Evolutionary conservation across 2,888 invertebrate species (phyloP), one percentile per base, ranked within the genome.

Genomic region (Temnothorax rugatulus): DNA sequence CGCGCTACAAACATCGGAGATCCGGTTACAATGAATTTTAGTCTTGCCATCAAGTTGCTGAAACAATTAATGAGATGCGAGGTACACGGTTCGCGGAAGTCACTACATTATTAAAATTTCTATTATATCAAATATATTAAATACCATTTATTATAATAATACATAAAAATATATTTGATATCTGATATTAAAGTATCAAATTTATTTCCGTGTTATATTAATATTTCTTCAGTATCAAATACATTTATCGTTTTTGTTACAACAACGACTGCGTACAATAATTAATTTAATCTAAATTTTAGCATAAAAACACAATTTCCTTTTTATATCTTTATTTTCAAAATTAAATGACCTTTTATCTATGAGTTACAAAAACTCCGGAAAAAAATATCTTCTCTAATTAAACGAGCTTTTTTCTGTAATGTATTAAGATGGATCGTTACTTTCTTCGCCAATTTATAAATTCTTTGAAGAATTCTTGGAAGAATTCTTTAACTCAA

Each of bases 1-100:
- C 44, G 75, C 82, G 52, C 38, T 44, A 34, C 76, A 75, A 82
- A 82, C 82, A 75, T 64, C 64, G 34, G 63, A 76, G 64, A 82
- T 75, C 44, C 52, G 59, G 63, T 64, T 75, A 76, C 76, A 75
- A 75, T 64, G 76, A 75, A 81, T 75, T 75, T 74, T 52, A 21
- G 64, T 63, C 52, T 29, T 41, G 21, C 57, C 21, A 3, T 69
- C 59, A 61, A 73, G 79, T 61, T 73, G 47, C 38, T 44, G 52
- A 64, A 76, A 64, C 74, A 82, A 63, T 82, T 75, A 64, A 63
- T 38, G 75, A 75, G 41, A 71, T 38, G 54, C 54, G 57, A 44
- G 73, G 3, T 13, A 44, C 25, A 18, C 9, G 13, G 3, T 15
- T 25, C 47, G 47, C 4, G n/a, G 0, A 52, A 29, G 13, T 21